These are phyloP conservation scores for Ceryle rudis DNA, from an alignment of 2,797 vertebrate genomes.

Conservation along the genomic window DNA sequence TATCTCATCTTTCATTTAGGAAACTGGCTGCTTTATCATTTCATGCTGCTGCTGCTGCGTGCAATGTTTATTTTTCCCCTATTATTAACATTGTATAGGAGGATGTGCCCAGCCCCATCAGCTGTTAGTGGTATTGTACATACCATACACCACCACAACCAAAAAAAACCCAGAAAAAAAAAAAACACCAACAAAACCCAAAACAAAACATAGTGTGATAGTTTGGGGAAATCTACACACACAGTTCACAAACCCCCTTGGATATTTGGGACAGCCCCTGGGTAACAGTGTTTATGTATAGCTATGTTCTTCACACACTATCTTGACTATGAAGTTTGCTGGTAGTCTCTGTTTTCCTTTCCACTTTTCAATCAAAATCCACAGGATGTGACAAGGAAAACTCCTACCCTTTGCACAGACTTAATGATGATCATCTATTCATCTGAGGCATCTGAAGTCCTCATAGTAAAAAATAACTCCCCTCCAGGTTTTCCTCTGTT, in stretches of 20 bases:
- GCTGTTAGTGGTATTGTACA: constrained; percentile 15
- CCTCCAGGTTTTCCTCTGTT: background rate
- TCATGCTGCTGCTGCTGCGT: constrained; percentile 8
- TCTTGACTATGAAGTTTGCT: background rate
- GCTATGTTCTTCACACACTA: background rate
- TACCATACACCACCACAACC: background rate
- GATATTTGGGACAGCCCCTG: background rate
- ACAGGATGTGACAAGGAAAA: background rate
- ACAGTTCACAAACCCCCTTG: background rate
- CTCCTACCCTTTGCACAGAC: background rate
- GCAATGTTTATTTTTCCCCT: constrained; percentile 56
- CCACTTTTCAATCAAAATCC: background rate
- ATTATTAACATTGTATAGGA: constrained; percentile 60
- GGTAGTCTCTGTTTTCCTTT: background rate
- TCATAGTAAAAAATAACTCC: background rate
- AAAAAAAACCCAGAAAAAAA: too few species aligned
- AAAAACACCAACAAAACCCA: too few species aligned
- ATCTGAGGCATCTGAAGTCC: background rate
- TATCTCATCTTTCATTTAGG: constrained; percentile 67
- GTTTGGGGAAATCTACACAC: background rate
- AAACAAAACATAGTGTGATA: background rate
- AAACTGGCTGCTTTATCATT: constrained; percentile 58
- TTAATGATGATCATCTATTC: background rate
- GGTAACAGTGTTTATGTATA: background rate
- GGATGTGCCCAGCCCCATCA: constrained; percentile 52